Base-by-base conservation (phyloP, 1,140 invertebrate species). In the Orussus abietinus region DNA sequence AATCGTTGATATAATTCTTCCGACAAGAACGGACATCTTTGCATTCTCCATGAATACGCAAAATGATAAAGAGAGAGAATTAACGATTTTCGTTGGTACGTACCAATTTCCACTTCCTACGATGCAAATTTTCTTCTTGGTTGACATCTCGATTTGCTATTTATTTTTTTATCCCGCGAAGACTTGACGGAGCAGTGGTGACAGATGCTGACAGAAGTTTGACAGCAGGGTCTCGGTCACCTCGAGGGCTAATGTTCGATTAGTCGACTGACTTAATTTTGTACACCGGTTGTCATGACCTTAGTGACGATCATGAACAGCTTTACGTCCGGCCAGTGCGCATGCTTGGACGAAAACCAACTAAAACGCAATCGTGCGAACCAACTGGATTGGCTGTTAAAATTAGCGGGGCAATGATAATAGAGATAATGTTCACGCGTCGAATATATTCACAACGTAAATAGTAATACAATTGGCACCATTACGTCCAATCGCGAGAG, bases 61-160 rank as follows among this genome's bases (percentile, higher is more conserved):
- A n/a, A n/a, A n/a, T n/a, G n/a, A n/a, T n/a, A n/a, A n/a, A n/a
- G n/a, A n/a, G n/a, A n/a, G n/a, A n/a, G n/a, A n/a, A n/a, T n/a
- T n/a, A n/a, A n/a, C n/a, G n/a, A n/a, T n/a, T n/a, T n/a, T n/a
- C n/a, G n/a, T n/a, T n/a, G n/a, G n/a, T 11, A 55, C 68, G 66
- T 75, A 84, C 82, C 83, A 85, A 61, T 85, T 85, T 41, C 83
- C 83, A 44, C 82, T 84, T 47, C 83, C 83, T 41, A 85, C 75
- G 52, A 85, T 79, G 51, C 79, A 80, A 38, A 85, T 63, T 51
- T 66, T 75, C 38, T 75, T 74, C 49, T 77, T 77, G 19, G 51
- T 54, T 6, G 55, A 57, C 51, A 54, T 50, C 38, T 26, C 47
- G 47, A 45, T 62, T 38, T 20, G 40, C 35, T 29, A 20, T 25